phyloP scores from a whole-genome alignment of 2,797 vertebrate species.

The Prionace glauca region DNA sequence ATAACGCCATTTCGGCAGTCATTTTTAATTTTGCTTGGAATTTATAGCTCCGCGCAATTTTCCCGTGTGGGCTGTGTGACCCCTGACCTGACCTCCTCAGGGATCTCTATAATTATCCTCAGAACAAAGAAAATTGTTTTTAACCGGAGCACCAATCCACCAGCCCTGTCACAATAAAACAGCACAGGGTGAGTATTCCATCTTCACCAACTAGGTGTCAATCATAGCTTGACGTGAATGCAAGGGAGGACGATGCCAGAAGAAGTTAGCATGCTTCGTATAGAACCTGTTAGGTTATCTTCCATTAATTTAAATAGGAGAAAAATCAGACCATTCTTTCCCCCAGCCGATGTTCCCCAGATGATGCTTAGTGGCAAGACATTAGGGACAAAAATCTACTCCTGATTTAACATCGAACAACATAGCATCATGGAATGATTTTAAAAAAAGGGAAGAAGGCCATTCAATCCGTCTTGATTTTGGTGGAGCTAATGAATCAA shows the following conservation, averaged over 20 bases:
- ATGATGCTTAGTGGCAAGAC: not conserved
- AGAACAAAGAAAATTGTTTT: conserved; percentile 9
- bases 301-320: not conserved
- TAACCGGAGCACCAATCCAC: not conserved
- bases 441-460: not conserved
- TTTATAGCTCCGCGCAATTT: not conserved
- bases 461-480: not conserved
- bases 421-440: not conserved
- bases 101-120: not conserved
- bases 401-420: not conserved
- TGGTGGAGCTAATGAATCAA: not conserved
- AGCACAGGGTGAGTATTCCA: no score
- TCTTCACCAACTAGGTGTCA: not conserved
- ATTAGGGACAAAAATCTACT: not conserved
- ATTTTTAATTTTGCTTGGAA: not conserved
- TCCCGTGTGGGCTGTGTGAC: not conserved
- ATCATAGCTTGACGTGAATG: not conserved
- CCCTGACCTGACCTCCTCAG: not conserved
- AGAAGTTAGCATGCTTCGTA: no score
- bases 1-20: not conserved
- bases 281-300: not conserved
- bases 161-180: not conserved
- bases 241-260: no score
- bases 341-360: not conserved
- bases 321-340: not conserved